These are phyloP conservation scores for Temnothorax nylanderi DNA, from an alignment of 1,140 invertebrate genomes.

Conservation along the genomic window DNA sequence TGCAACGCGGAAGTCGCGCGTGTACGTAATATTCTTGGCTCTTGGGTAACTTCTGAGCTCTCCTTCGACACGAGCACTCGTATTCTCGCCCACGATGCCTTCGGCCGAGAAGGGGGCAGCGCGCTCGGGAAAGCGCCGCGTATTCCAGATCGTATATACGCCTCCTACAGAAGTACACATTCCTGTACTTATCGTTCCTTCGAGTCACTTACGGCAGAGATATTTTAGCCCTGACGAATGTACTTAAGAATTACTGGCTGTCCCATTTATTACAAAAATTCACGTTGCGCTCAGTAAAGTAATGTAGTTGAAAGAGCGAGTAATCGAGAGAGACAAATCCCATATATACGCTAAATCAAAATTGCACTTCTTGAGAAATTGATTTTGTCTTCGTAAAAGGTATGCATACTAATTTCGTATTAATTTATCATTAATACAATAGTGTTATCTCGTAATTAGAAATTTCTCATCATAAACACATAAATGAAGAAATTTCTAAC, in stretches of 20 bases:
- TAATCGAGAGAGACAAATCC: not conserved
- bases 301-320: not conserved
- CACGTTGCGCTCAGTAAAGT: not conserved
- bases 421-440: not conserved
- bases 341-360: not conserved
- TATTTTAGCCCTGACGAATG: not conserved
- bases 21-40: slow-evolving; percentile 77
- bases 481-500: not conserved
- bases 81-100: slow-evolving; percentile 49
- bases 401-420: not conserved
- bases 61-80: slow-evolving; percentile 50
- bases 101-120: slow-evolving; percentile 31
- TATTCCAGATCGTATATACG: not conserved
- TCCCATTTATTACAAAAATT: not conserved
- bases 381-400: not conserved
- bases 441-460: not conserved
- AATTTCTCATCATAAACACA: not conserved
- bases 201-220: not conserved
- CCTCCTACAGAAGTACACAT: not conserved
- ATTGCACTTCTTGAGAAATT: not conserved
- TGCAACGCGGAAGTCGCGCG: slow-evolving; percentile 81
- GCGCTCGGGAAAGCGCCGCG: slow-evolving; percentile 31
- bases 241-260: not conserved
- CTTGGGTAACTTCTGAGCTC: slow-evolving; percentile 74
- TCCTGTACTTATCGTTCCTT: not conserved